A percentile compares a stretch with the other conserved stretches of the same genome.
phyloP scores from a whole-genome alignment of 2,797 vertebrate species.

The Pristis pectinata region DNA sequence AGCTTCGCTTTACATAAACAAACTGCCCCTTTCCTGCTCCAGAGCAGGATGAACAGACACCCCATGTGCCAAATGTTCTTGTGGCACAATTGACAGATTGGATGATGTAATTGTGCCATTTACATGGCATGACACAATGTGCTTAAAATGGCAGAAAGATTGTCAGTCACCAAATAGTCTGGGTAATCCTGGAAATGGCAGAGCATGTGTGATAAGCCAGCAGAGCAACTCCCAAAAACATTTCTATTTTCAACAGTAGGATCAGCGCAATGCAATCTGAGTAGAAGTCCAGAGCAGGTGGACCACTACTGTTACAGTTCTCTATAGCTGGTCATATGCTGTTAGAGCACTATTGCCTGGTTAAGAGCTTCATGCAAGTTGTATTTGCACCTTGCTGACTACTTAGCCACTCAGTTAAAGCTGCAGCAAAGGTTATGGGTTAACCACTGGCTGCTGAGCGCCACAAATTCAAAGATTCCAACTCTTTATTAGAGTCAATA shows the following conservation, averaged over 20 bases:
- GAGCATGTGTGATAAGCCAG: not conserved
- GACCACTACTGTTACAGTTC: not conserved
- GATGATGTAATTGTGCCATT: not conserved
- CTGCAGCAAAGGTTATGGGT: not conserved
- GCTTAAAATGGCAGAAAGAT: not conserved
- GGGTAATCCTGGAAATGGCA: not conserved
- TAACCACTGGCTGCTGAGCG: not conserved
- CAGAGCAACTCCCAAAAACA: not conserved
- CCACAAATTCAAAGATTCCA: not conserved
- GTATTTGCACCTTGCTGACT: not conserved
- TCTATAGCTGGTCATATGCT: not conserved
- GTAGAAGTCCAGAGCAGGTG: not conserved
- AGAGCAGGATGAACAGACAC: not conserved
- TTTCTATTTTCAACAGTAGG: not conserved
- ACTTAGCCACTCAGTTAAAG: not conserved
- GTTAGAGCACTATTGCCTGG: not conserved
- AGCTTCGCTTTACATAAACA: not conserved
- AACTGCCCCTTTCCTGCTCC: not conserved
- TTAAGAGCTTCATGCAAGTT: not conserved
- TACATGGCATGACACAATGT: not conserved
- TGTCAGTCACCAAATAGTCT: not conserved
- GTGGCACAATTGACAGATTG: too few species aligned
- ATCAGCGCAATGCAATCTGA: too few species aligned
- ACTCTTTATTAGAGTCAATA: not conserved
- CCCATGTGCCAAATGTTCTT: too few species aligned